Evolutionary conservation across 2,888 invertebrate genomes (phyloP).

Genomic region (Rotaria macrura): DNA sequence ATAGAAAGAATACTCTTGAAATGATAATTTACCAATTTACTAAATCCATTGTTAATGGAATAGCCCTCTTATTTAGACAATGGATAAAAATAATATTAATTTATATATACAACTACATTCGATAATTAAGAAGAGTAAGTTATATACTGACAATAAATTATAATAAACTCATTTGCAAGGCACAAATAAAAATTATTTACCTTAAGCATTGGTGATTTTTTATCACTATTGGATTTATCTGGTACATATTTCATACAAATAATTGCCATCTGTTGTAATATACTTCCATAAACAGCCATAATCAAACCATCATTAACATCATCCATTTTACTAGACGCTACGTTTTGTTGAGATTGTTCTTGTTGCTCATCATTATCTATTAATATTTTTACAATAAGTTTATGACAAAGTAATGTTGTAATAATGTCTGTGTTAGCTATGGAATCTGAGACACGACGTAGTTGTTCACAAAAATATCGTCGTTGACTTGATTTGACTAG

Average conservation of each 20-base stretch:
- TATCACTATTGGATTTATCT: background rate
- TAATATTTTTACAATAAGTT: background rate
- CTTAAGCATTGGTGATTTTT: background rate
- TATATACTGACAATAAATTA: no score
- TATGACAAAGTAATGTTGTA: background rate
- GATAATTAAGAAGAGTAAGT: no score
- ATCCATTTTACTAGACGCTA: background rate
- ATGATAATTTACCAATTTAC: no score
- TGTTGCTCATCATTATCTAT: background rate
- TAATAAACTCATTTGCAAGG: no score
- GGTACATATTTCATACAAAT: background rate
- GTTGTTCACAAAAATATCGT: background rate
- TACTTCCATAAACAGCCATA: background rate
- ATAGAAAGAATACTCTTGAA: no score
- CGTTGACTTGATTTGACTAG: background rate
- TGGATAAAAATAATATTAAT: no score
- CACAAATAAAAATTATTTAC: background rate
- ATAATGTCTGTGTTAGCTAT: background rate
- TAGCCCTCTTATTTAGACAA: no score
- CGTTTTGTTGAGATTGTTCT: background rate
- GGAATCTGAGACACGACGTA: background rate
- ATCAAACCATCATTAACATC: background rate
- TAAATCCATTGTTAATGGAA: no score
- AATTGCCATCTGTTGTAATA: background rate
- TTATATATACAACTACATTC: no score